Percentiles rank a stretch among this genome's conserved stretches.
These are phyloP conservation scores for Spinus olivaceus DNA, from an alignment of 2,797 vertebrate genomes.

Conservation along the genomic window DNA sequence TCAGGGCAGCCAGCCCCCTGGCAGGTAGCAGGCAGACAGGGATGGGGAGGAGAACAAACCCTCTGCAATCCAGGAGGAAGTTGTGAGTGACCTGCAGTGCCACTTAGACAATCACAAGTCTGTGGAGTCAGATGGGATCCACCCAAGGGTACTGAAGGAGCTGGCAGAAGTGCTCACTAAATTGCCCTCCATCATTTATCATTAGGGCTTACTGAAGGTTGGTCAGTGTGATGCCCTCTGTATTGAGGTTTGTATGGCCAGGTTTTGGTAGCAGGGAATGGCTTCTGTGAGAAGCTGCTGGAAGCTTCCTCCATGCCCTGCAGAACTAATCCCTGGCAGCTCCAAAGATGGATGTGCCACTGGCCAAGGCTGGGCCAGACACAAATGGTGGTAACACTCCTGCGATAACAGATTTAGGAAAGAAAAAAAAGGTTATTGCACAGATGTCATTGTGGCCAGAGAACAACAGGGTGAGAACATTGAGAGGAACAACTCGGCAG, in stretches of 20 bases:
- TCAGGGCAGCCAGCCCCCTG: not conserved
- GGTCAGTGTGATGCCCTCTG: not conserved
- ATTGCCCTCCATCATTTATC: not conserved
- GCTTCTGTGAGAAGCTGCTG: not conserved
- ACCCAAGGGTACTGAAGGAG: not conserved
- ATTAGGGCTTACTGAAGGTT: not conserved
- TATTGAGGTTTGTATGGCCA: not conserved
- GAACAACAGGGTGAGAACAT: not conserved
- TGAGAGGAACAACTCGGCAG: not conserved
- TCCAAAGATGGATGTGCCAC: rapidly evolving
- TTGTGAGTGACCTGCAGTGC: not conserved
- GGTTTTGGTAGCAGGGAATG: not conserved
- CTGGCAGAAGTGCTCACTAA: not conserved
- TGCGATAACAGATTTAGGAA: not conserved
- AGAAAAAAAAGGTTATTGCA: not conserved
- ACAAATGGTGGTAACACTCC: not conserved
- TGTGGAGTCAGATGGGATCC: not conserved
- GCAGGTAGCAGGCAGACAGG: too few species aligned
- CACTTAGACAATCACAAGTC: not conserved
- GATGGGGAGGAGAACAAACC: not conserved
- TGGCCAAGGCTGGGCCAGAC: not conserved
- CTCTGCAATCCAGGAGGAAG: not conserved
- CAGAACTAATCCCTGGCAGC: not conserved
- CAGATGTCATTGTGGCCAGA: not conserved
- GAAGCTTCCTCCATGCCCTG: not conserved